phyloP scores from a whole-genome alignment of 2,797 vertebrate genomes.

The Cyprinodon diabolis region DNA sequence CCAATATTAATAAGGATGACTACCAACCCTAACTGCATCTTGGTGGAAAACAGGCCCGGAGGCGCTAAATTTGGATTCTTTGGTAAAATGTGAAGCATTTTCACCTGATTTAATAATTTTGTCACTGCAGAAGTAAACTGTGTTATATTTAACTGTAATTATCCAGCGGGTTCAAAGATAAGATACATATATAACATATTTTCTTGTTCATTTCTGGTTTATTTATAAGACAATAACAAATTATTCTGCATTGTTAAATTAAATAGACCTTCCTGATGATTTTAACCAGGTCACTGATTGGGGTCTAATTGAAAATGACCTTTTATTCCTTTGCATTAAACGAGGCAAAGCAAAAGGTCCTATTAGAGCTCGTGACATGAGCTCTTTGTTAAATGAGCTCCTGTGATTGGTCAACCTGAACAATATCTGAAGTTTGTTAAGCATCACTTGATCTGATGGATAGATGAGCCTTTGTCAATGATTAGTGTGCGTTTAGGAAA shows the following conservation, averaged over 20 bases:
- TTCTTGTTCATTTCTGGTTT: not conserved
- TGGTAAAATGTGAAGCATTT: too few relatives aligned
- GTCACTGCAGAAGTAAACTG: not conserved
- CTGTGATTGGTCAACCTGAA: too few relatives aligned
- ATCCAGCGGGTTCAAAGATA: not conserved
- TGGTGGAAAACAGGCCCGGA: not conserved
- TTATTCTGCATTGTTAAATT: too few relatives aligned
- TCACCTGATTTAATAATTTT: too few relatives aligned
- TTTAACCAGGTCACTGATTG: not conserved
- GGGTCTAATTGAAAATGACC: not conserved
- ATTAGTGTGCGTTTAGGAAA: too few relatives aligned
- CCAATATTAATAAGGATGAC: not conserved
- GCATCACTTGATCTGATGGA: too few relatives aligned
- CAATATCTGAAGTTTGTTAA: too few relatives aligned
- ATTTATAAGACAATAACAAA: too few relatives aligned
- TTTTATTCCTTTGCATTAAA: not conserved
- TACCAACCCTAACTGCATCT: not conserved
- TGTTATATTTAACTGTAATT: not conserved
- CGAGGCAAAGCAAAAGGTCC: not conserved
- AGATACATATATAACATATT: not conserved
- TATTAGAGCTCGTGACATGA: too few relatives aligned
- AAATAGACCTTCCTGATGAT: not conserved
- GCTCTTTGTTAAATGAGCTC: too few relatives aligned
- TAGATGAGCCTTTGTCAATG: too few relatives aligned
- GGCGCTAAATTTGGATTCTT: too few relatives aligned